phyloP scores from a whole-genome alignment of 2,113 vertebrate species.

The Brachirus orientalis region DNA sequence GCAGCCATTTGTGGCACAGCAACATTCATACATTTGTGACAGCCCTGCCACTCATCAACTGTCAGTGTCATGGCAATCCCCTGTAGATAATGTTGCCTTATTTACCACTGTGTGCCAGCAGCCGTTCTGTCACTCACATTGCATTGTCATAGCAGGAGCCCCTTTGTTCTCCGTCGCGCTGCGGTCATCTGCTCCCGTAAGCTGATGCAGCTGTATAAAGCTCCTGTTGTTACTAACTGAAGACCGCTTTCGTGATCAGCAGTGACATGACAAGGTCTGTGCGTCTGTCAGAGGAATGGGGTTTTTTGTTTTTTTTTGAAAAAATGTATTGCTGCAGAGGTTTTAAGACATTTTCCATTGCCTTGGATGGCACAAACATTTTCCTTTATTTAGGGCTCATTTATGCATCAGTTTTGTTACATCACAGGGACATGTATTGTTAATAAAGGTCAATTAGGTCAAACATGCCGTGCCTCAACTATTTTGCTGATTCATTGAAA shows the following conservation, averaged over 20 bases:
- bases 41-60: not conserved
- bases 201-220: slow-evolving; percentile 15
- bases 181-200: slow-evolving; percentile 48
- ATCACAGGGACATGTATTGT: too few relatives aligned
- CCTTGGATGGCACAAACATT: too few relatives aligned
- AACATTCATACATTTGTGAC: not conserved
- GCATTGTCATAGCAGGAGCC: slow-evolving; percentile 25
- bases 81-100: slow-evolving; percentile 41
- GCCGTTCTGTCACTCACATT: slow-evolving; percentile 44
- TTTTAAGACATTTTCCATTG: too few relatives aligned
- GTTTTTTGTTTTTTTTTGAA: too few relatives aligned
- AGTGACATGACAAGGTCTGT: not conserved
- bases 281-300: not conserved
- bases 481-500: too few relatives aligned
- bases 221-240: slow-evolving; percentile 8
- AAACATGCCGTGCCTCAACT: too few relatives aligned
- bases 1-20: not conserved
- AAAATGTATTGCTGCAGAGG: too few relatives aligned
- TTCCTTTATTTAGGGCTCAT: too few relatives aligned
- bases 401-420: too few relatives aligned
- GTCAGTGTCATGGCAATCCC: slow-evolving; percentile 1
- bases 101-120: slow-evolving; percentile 34
- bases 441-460: too few relatives aligned
- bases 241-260: not conserved
- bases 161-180: slow-evolving; percentile 19